Conservation (phyloP, 2,888 invertebrate genomes). For the Acanthosepion lycidas region DNA sequence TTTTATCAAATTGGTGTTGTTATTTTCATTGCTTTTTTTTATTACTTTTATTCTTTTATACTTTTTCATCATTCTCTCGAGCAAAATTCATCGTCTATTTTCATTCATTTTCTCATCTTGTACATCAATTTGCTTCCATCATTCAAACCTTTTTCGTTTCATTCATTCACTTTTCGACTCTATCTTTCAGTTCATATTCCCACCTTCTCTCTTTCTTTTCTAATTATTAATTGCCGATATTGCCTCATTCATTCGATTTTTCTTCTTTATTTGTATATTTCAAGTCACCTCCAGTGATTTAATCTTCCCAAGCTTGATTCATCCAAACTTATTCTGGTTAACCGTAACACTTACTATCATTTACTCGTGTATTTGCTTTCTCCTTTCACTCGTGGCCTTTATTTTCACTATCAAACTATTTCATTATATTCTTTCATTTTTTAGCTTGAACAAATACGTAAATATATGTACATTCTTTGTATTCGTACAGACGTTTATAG, state of each 20-base stretch:
- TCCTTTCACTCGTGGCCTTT: neutral
- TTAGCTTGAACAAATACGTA: too few relatives aligned
- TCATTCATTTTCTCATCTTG: neutral
- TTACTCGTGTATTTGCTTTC: neutral
- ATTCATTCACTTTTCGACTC: neutral
- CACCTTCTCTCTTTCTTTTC: neutral
- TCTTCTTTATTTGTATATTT: too few relatives aligned
- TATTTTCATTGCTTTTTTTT: neutral
- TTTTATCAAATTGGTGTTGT: neutral
- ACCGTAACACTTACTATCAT: neutral
- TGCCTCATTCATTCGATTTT: neutral
- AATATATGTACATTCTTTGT: too few relatives aligned
- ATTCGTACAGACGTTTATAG: too few relatives aligned
- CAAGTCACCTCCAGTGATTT: neutral
- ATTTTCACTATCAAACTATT: too few relatives aligned
- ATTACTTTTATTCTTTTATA: neutral
- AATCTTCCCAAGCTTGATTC: neutral
- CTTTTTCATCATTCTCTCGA: neutral
- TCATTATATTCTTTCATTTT: too few relatives aligned
- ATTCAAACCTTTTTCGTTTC: neutral
- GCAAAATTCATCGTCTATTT: too few relatives aligned
- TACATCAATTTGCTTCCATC: neutral
- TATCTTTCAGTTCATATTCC: neutral
- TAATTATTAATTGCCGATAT: neutral
- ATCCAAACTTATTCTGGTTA: too few relatives aligned